These are phyloP conservation scores for Tadarida brasiliensis DNA, from an alignment of 2,797 vertebrate genomes.

Conservation along the genomic window DNA sequence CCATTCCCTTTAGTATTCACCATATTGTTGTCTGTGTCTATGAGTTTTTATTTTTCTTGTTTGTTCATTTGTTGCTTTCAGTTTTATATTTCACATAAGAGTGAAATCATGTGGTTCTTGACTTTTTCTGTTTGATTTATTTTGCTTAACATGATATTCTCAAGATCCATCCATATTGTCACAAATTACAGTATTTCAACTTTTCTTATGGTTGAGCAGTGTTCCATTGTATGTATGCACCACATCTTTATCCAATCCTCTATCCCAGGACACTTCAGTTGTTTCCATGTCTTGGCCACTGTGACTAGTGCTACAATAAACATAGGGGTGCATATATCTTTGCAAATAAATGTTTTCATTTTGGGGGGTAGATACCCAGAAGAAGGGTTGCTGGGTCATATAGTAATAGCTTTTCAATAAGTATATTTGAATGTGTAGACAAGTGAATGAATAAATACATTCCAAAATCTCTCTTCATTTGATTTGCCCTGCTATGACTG, in stretches of 20 bases:
- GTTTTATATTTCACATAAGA: neutral
- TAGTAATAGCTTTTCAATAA: neutral
- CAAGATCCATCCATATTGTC: neutral
- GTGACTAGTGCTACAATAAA: neutral
- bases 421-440: neutral
- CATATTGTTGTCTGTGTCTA: neutral
- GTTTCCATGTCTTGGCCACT: neutral
- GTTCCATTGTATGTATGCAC: neutral
- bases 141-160: neutral
- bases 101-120: neutral
- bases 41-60: neutral
- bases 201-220: neutral
- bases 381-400: neutral
- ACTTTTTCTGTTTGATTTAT: neutral
- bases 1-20: neutral
- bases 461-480: neutral
- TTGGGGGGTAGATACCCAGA: neutral
- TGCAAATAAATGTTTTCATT: neutral
- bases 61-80: neutral
- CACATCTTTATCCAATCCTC: neutral
- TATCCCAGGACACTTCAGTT: neutral
- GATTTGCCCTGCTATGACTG: neutral
- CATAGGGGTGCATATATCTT: neutral
- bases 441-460: neutral
- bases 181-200: neutral